phyloP scores from a whole-genome alignment of 2,113 vertebrate species.

The Ceyx margarethae region DNA sequence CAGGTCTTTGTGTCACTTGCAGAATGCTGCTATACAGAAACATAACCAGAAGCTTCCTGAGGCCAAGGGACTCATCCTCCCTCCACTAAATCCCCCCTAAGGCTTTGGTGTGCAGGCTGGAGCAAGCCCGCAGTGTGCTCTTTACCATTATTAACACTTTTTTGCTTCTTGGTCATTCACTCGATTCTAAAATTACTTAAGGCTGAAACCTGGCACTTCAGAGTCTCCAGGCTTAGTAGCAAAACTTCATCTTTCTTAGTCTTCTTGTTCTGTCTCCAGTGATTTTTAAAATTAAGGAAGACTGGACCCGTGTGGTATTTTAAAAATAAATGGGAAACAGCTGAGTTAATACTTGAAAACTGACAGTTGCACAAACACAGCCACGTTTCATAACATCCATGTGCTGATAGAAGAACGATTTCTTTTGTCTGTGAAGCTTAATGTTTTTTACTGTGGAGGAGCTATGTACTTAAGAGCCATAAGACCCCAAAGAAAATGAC shows the following conservation, averaged over 20 bases:
- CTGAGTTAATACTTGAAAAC: slow-evolving; percentile 29
- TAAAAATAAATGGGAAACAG: slow-evolving; percentile 58
- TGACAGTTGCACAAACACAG: not conserved
- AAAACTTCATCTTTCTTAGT: not conserved
- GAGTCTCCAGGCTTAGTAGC: not conserved
- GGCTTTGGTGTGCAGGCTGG: not conserved
- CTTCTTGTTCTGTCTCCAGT: not conserved
- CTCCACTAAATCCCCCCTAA: not conserved
- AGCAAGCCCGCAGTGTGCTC: not conserved
- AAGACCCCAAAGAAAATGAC: not conserved
- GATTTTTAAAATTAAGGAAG: slow-evolving; percentile 44
- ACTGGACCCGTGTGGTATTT: slow-evolving; percentile 9
- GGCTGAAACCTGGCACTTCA: not conserved
- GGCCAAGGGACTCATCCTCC: not conserved
- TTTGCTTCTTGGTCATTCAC: not conserved
- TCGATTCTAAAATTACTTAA: not conserved
- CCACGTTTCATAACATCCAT: not conserved
- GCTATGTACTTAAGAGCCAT: not conserved
- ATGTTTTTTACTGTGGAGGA: not conserved
- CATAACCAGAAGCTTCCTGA: not conserved
- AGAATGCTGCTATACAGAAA: not conserved
- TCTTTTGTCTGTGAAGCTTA: not conserved
- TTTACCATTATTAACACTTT: not conserved
- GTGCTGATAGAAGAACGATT: not conserved
- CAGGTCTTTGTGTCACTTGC: not conserved